Evolutionary conservation across 2,888 invertebrate species (phyloP).

Genomic region (Amiota minor): DNA sequence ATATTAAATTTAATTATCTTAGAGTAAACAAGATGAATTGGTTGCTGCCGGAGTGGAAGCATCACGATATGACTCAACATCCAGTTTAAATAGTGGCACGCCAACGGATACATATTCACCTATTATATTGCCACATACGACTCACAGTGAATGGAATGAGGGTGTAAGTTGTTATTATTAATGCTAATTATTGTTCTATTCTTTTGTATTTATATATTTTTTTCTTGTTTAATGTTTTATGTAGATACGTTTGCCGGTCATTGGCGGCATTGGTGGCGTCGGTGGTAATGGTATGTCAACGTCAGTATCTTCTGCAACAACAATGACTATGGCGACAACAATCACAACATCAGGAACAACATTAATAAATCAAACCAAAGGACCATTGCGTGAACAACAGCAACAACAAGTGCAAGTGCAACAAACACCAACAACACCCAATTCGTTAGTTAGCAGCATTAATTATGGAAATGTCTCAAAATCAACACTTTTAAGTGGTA

Average conservation of each 20-base stretch:
- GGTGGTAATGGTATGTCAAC: conserved; percentile 57
- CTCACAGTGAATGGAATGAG: conserved; percentile 69
- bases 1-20: conserved; percentile 42
- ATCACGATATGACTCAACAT: conserved; percentile 80
- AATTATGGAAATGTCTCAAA: conserved; percentile 71
- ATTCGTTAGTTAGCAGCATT: conserved; percentile 59
- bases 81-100: conserved; percentile 77
- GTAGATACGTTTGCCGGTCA: conserved; percentile 64
- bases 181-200: not conserved
- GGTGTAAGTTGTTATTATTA: conserved; percentile 58
- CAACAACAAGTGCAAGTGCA: conserved; percentile 70
- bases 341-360: conserved; percentile 46
- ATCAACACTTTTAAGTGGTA: conserved; percentile 64
- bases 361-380: conserved; percentile 60
- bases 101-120: conserved; percentile 72
- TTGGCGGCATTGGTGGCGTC: conserved; percentile 44
- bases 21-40: conserved; percentile 69
- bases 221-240: conserved; percentile 19
- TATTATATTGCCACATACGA: conserved; percentile 50
- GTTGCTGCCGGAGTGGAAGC: conserved; percentile 59
- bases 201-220: conserved; percentile 13
- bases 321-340: conserved; percentile 46
- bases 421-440: conserved; percentile 49
- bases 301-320: conserved; percentile 44
- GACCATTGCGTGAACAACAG: conserved; percentile 71